Percentiles rank a stretch among this genome's conserved stretches.
These are phyloP conservation scores for Centroberyx gerrardi DNA, from an alignment of 2,797 vertebrate species.

Conservation along the genomic window DNA sequence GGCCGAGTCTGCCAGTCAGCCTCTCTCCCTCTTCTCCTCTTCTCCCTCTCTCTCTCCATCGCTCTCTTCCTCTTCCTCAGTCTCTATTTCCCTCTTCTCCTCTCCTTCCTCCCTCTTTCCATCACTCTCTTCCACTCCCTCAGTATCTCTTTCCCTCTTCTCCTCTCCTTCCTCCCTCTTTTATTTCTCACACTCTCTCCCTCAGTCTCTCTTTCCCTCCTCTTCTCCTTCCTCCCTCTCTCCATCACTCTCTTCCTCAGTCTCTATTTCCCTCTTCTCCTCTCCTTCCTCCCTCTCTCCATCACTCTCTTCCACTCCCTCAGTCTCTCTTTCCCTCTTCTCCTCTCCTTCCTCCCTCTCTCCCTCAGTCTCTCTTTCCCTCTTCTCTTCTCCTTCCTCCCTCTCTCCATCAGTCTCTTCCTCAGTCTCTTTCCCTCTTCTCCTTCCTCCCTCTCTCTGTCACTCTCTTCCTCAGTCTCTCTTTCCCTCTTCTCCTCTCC, in stretches of 20 bases:
- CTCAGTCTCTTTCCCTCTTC: too few relatives aligned
- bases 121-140: background rate
- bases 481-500: background rate
- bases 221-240: too few relatives aligned
- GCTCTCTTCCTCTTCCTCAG: background rate
- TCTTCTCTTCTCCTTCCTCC: background rate
- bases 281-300: background rate
- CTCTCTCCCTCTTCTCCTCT: background rate
- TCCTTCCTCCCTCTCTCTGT: too few relatives aligned
- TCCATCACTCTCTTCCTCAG: too few relatives aligned
- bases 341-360: background rate
- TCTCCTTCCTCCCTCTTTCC: background rate
- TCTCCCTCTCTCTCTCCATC: background rate
- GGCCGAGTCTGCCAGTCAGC: background rate
- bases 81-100: background rate
- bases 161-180: background rate
- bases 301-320: background rate
- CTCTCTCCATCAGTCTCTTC: background rate
- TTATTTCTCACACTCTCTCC: too few relatives aligned
- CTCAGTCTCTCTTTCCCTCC: background rate
- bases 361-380: background rate
- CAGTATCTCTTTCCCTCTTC: background rate
- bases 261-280: too few relatives aligned
- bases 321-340: background rate
- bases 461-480: too few relatives aligned